Conservation (phyloP, 2,888 invertebrate species). For the Stegophylla sp. region DNA sequence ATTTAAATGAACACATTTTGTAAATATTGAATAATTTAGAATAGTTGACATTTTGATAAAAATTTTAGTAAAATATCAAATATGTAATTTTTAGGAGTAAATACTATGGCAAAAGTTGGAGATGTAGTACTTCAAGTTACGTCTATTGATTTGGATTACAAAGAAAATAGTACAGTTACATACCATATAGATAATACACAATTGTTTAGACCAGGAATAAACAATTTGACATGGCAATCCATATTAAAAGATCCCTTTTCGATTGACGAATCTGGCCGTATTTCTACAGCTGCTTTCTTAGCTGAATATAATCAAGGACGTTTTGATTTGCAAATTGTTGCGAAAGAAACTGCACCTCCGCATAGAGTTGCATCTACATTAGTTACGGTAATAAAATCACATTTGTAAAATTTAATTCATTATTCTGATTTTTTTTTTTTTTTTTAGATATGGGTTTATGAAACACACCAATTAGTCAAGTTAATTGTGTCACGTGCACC, state of each 20-base stretch:
- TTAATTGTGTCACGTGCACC: constrained; percentile 85
- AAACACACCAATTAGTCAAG: constrained; percentile 81
- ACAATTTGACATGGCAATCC: constrained; percentile 81
- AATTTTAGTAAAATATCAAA: background rate
- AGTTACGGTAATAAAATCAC: constrained; percentile 72
- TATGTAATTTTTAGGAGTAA: constrained; percentile 69
- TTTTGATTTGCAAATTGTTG: constrained; percentile 83
- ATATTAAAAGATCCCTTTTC: constrained; percentile 84
- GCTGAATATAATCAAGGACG: constrained; percentile 88
- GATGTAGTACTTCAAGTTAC: constrained; percentile 77
- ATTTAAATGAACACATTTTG: background rate
- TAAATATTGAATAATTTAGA: background rate
- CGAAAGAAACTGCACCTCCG: constrained; percentile 81
- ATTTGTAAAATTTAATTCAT: constrained; percentile 63
- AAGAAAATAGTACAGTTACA: constrained; percentile 80
- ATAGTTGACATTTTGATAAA: background rate
- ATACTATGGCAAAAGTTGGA: constrained; percentile 78
- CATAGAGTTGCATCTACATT: constrained; percentile 78
- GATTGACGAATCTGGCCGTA: constrained; percentile 74
- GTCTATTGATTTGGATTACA: constrained; percentile 83
- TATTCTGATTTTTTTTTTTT: constrained; percentile 20
- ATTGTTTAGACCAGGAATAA: constrained; percentile 73
- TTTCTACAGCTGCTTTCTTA: constrained; percentile 81
- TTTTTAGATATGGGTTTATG: constrained; percentile 85
- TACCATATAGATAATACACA: constrained; percentile 84